Percentiles rank a stretch among this genome's conserved stretches.
phyloP scores from a whole-genome alignment of 2,888 invertebrate genomes.

The Erannis defoliaria region DNA sequence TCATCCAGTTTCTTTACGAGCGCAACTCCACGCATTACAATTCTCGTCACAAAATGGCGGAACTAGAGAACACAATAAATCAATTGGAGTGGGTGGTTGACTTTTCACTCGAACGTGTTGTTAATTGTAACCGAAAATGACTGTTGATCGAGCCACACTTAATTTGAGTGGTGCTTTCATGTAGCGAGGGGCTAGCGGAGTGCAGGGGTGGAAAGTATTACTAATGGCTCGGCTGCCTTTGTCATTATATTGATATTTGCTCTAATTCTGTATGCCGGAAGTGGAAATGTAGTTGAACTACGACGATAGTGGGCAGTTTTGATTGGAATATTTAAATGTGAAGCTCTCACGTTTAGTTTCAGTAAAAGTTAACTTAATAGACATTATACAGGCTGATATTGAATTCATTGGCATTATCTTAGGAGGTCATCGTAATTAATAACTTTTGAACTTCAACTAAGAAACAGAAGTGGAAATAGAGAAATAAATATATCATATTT shows the following conservation, averaged over 20 bases:
- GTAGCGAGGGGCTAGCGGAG: slow-evolving; percentile 64
- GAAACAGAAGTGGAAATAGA: too few species aligned
- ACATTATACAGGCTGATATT: too few species aligned
- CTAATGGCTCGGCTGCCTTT: slow-evolving; percentile 76
- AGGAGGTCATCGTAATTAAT: too few species aligned
- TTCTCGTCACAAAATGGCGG: slow-evolving; percentile 81
- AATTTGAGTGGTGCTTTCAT: slow-evolving; percentile 84
- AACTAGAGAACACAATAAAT: slow-evolving; percentile 84
- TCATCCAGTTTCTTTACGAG: slow-evolving; percentile 37
- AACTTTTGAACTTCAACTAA: too few species aligned
- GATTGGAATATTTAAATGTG: slow-evolving; percentile 11
- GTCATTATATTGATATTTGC: slow-evolving; percentile 75
- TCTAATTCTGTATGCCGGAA: slow-evolving; percentile 71
- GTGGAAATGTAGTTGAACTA: slow-evolving; percentile 62
- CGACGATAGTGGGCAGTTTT: slow-evolving; percentile 41
- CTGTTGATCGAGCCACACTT: slow-evolving; percentile 87
- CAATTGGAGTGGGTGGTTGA: slow-evolving; percentile 87
- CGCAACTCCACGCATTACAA: slow-evolving; percentile 58
- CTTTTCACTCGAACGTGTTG: slow-evolving; percentile 87
- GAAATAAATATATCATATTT: too few species aligned
- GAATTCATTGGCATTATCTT: too few species aligned
- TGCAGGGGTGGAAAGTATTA: slow-evolving; percentile 65
- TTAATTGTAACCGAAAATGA: slow-evolving; percentile 87
- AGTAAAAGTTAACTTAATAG: too few species aligned
- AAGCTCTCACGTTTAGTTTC: slow-evolving; percentile 10